Evolutionary conservation across 2,888 invertebrate genomes (phyloP).

Genomic region (Bedellia somnulentella): DNA sequence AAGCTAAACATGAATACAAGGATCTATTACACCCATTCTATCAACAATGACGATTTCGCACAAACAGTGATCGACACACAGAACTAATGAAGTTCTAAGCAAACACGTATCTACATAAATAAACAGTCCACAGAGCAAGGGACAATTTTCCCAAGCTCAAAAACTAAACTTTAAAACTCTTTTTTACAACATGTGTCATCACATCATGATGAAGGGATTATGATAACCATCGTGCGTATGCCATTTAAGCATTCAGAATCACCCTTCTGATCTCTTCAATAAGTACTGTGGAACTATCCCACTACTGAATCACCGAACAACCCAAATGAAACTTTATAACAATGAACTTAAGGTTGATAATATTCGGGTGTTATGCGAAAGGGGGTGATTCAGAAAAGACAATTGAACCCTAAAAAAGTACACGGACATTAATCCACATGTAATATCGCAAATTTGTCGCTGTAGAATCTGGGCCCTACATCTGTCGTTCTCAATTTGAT

Average conservation of each 20-base stretch:
- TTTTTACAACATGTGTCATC: slow-evolving; percentile 63
- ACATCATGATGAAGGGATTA: slow-evolving; percentile 61
- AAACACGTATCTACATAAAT: slow-evolving; percentile 37
- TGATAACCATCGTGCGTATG: slow-evolving; percentile 59
- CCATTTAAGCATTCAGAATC: slow-evolving; percentile 52
- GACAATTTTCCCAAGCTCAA: slow-evolving; percentile 33
- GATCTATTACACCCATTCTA: no score
- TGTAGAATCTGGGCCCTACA: slow-evolving; percentile 40
- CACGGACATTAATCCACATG: slow-evolving; percentile 59
- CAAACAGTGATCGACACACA: slow-evolving; percentile 19
- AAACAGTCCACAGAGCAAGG: slow-evolving; percentile 35
- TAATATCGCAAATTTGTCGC: slow-evolving; percentile 61
- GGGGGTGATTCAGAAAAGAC: slow-evolving; percentile 48
- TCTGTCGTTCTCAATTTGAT: slow-evolving; percentile 41
- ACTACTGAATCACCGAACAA: slow-evolving; percentile 21
- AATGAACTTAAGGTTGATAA: slow-evolving; percentile 12
- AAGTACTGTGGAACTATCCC: no score
- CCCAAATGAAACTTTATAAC: slow-evolving; percentile 12
- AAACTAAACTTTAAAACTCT: no score
- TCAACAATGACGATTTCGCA: no score
- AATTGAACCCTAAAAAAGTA: slow-evolving; percentile 60
- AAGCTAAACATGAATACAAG: no score
- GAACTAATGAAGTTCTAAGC: slow-evolving; percentile 20
- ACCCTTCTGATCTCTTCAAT: slow-evolving; percentile 46
- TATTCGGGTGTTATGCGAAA: slow-evolving; percentile 7